phyloP scores from a whole-genome alignment of 2,888 invertebrate species.

The Xylota segnis region DNA sequence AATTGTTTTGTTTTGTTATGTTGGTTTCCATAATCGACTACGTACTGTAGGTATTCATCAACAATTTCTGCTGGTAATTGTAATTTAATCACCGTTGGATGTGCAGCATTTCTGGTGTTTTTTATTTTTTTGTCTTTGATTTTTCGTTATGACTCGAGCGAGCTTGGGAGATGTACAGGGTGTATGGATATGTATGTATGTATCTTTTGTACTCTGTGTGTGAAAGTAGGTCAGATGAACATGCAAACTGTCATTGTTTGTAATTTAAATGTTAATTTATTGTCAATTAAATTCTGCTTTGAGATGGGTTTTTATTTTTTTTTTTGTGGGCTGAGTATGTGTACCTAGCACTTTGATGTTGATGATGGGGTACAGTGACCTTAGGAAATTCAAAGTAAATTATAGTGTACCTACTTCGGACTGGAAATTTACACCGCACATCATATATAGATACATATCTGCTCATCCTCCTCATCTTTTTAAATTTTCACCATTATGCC shows the following conservation, averaged over 20 bases:
- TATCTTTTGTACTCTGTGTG: constrained; percentile 24
- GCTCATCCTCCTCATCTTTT: too few species aligned
- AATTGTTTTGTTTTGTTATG: background rate
- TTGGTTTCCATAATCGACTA: background rate
- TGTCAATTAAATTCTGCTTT: constrained; percentile 60
- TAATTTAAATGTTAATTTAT: constrained; percentile 63
- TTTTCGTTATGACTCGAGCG: constrained; percentile 13
- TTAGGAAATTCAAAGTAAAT: background rate
- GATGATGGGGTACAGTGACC: constrained; percentile 10
- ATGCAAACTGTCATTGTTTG: constrained; percentile 58
- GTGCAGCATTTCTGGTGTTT: constrained; percentile 30
- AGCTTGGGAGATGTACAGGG: background rate
- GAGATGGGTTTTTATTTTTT: constrained; percentile 4
- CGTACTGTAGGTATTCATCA: background rate
- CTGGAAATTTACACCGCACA: background rate
- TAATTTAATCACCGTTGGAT: constrained; percentile 53
- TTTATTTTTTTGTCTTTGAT: too few species aligned
- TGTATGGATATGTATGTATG: background rate
- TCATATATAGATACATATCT: too few species aligned
- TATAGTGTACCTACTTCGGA: background rate
- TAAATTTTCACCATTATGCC: too few species aligned
- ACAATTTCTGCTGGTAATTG: constrained; percentile 38
- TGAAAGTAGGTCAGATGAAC: constrained; percentile 62
- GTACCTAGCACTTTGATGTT: background rate
- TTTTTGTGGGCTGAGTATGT: background rate